Base-by-base conservation (phyloP, 2,797 vertebrate species). In the Sorex maritimensis region DNA sequence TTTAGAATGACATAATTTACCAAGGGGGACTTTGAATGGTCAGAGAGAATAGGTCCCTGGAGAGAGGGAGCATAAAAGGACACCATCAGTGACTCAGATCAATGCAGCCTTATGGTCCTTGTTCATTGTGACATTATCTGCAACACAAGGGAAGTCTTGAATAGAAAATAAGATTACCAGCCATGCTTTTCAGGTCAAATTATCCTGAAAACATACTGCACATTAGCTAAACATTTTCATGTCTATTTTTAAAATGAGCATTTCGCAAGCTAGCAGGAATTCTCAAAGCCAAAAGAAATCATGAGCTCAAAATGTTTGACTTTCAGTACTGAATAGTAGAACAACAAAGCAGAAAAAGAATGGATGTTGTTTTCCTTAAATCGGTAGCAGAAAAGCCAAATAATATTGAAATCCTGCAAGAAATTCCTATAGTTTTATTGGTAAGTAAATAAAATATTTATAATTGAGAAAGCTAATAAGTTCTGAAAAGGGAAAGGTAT, bases 291-390 rank as follows among this genome's bases (percentile, higher is more conserved):
- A 2, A 13, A 81, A 3, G 10, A 7, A 81, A 67, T 74, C 41
- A 52, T 63, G 5, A 84, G 38, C 6, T 44, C 7, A 24, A 86
- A 87, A 81, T 84, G 90, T 21, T 61, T 30, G 63, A 52, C 26
- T 55, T 81, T 63, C 72, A 77, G 2, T 81, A 83, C 7, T 75
- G 34, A 82, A 78, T 85, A 63, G 24, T 44, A 92, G 80, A 80
- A 8, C 38, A 94, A 21, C 3, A 28, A 72, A 69, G 1, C 58
- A 77, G 19, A 21, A 21, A 61, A 77, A 80, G 17, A 89, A 49
- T 1, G 49, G 3, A 1, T 34, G 75, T 3, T n/a, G 82, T 80
- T 61, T 61, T 4, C 28, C 28, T 24, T 1, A 71, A 52, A 78
- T 65, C 6, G 5, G 21, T n/a, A 55, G 52, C n/a, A 63, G 49